Conservation (phyloP, 2,888 invertebrate genomes). For the Nipponacmea schrenckii region DNA sequence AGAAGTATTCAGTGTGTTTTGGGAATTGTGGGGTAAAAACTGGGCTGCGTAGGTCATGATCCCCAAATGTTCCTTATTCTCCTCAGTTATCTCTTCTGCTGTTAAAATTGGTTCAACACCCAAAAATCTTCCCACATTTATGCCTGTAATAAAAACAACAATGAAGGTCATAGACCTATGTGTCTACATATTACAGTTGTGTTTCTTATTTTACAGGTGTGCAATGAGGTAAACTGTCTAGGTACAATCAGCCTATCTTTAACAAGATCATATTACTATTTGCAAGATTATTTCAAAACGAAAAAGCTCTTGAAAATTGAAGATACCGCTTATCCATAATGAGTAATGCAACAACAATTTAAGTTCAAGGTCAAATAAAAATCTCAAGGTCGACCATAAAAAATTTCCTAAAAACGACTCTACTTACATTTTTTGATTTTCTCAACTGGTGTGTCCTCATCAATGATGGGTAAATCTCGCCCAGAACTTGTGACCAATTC, state of each 20-base stretch:
- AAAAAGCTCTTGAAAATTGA: no score
- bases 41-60: conserved; percentile 97
- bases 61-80: conserved; percentile 92
- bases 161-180: no score
- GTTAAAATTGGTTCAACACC: conserved; percentile 90
- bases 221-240: no score
- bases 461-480: conserved; percentile 39
- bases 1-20: no score
- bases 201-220: no score
- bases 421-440: conserved; percentile 39
- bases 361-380: no score
- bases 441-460: conserved; percentile 33
- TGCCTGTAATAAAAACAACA: conserved; percentile 69
- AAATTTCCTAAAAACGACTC: neutral
- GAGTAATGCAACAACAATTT: no score
- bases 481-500: conserved; percentile 49
- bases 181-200: no score
- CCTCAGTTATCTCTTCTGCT: conserved; percentile 92
- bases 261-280: no score
- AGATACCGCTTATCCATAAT: no score
- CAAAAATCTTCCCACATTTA: conserved; percentile 73
- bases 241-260: no score
- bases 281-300: no score
- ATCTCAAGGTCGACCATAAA: neutral
- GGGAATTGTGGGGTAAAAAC: conserved; percentile 68